Base-by-base conservation (phyloP, 1,140 invertebrate species). In the Penaeus vannamei region DNA sequence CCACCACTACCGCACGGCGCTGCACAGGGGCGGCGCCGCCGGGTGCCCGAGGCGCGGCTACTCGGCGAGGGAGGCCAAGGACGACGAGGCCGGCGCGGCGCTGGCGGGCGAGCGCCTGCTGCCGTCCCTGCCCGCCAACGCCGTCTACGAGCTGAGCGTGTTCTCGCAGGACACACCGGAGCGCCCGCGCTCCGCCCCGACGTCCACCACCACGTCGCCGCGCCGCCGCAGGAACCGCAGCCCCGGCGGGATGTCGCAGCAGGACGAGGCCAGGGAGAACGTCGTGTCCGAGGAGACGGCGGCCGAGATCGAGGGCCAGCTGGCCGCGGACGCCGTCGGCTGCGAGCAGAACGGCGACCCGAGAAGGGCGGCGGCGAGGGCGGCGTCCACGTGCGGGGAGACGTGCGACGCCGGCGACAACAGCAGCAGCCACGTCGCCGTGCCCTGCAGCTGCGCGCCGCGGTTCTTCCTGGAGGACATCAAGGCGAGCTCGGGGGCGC, bases 401-500 rank as follows among this genome's bases (percentile, higher is more conserved):
- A 59, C 5, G 77, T 22, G 42, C 69, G 66, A 72, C 36, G 42
- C 46, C 29, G 87, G 87, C 10, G 62, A 62, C n/a, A 61, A 32
- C 29, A 85, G 59, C 8, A 61, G 85, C 8, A 84, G 82, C 22
- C 69, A 80, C 20, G 86, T 90, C 12, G 72, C 91, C 12, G 87
- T 91, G 14, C 91, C 90, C 7, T 91, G 91, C 80, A 84, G 86
- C 77, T 90, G 91, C 26, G 90, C 90, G 0, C 90, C 91, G 20
- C 84, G 90, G 82, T 91, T 89, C 87, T 89, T 89, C 82, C 81
- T 89, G 72, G 87, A 89, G 61, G 87, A 89, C 61, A 85, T 89
- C 66, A 77, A 80, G 83, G 64, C 66, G n/a, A 32, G 29, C 42
- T 36, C 29, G 1, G 66, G 69, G 22, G 61, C 66, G 32, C 81